These are phyloP conservation scores for Potamarius usumacintae DNA, from an alignment of 2,113 vertebrate species.

Conservation along the genomic window DNA sequence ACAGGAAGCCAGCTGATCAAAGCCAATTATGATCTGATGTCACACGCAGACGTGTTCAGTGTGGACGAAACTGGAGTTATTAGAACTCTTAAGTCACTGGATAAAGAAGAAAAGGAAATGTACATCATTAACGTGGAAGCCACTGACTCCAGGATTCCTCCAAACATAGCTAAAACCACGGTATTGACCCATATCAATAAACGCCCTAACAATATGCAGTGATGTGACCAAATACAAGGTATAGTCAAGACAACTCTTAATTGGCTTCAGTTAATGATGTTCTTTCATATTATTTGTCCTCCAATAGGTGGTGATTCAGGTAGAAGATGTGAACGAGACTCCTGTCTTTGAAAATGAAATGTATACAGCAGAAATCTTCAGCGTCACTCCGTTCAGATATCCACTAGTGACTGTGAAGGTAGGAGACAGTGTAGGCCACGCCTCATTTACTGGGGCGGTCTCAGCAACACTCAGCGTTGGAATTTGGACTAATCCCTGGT, in stretches of 20 bases:
- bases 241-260: background rate
- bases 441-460: background rate
- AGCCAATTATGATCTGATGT: conserved; percentile 67
- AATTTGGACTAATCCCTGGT: background rate
- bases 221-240: background rate
- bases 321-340: conserved; percentile 70
- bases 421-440: conserved; percentile 11
- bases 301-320: conserved; percentile 64
- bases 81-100: conserved; percentile 52
- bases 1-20: conserved; percentile 57
- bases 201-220: background rate
- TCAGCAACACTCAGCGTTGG: background rate
- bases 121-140: conserved; percentile 74
- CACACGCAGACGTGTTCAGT: conserved; percentile 68
- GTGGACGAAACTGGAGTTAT: conserved; percentile 65
- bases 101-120: conserved; percentile 70
- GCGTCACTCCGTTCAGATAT: conserved; percentile 67
- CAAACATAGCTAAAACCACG: conserved; percentile 67
- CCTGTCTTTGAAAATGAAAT: conserved; percentile 60
- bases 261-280: background rate
- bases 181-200: conserved; percentile 56
- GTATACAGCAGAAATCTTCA: conserved; percentile 69
- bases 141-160: conserved; percentile 67
- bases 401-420: conserved; percentile 72
- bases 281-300: background rate